Evolutionary conservation across 1,140 invertebrate species (phyloP).

Genomic region (Pseudomyrmex sp.): DNA sequence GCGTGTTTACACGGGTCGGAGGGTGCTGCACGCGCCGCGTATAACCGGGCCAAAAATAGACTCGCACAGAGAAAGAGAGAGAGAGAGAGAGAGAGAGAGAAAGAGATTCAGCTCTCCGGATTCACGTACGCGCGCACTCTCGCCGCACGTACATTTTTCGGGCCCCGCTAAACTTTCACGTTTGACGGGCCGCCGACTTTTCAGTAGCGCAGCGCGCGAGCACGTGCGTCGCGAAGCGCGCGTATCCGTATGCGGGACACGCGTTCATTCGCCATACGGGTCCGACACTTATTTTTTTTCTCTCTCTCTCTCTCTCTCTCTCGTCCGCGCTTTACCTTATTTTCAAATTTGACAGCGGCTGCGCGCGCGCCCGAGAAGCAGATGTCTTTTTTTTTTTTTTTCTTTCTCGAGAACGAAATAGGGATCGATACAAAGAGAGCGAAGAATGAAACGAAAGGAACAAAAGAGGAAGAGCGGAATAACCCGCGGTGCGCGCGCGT

Average conservation of each 20-base stretch:
- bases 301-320: slow-evolving; percentile 34
- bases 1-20: slow-evolving; percentile 62
- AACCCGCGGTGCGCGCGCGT: background rate
- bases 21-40: slow-evolving; percentile 52
- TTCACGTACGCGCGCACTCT: slow-evolving; percentile 22
- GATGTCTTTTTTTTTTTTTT: slow-evolving; percentile 71
- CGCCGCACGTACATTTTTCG: slow-evolving; percentile 55
- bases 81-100: too few relatives aligned
- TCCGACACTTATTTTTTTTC: slow-evolving; percentile 1
- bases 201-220: slow-evolving; percentile 39
- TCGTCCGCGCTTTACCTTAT: slow-evolving; percentile 45
- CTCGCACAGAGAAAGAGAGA: background rate
- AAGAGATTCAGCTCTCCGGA: slow-evolving; percentile 25
- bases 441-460: slow-evolving; percentile 40
- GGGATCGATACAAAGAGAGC: slow-evolving; percentile 33
- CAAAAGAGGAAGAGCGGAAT: slow-evolving; percentile 12
- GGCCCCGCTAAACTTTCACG: slow-evolving; percentile 43
- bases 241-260: slow-evolving; percentile 66
- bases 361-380: slow-evolving; percentile 52
- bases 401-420: slow-evolving; percentile 47
- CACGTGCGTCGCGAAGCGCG: slow-evolving; percentile 55
- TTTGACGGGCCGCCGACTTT: slow-evolving; percentile 46
- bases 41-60: slow-evolving; percentile 59
- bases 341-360: slow-evolving; percentile 69
- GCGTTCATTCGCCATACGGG: slow-evolving; percentile 55